phyloP scores from a whole-genome alignment of 2,797 vertebrate species.

The Clamator glandarius region DNA sequence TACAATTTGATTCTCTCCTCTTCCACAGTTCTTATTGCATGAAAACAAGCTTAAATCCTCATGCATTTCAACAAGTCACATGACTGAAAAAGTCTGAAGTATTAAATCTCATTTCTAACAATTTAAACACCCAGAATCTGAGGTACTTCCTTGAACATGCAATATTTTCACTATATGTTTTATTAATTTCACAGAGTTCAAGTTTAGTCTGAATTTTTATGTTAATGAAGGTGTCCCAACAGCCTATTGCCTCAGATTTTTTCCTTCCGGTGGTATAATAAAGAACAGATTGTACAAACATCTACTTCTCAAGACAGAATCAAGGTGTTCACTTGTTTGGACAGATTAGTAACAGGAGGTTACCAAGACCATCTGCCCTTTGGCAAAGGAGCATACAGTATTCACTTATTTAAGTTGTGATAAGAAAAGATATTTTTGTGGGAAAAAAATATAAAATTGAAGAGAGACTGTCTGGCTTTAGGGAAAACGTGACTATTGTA shows the following conservation, averaged over 20 bases:
- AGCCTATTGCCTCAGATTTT: background rate
- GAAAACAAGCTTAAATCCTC: background rate
- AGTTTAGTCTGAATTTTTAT: background rate
- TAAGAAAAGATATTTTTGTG: background rate
- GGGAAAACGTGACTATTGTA: background rate
- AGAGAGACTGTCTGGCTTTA: background rate
- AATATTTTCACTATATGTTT: background rate
- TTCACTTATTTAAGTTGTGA: background rate
- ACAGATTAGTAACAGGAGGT: background rate
- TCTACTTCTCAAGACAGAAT: background rate
- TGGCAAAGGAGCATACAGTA: rapidly evolving
- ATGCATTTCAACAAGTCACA: background rate
- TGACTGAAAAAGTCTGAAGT: background rate
- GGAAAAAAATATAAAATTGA: background rate
- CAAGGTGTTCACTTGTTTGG: background rate
- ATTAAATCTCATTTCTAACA: background rate
- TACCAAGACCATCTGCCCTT: background rate
- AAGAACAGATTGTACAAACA: background rate
- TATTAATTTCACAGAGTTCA: background rate
- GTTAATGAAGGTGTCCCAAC: background rate
- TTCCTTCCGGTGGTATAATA: background rate
- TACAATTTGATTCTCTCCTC: background rate
- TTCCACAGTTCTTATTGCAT: background rate
- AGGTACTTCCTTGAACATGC: background rate
- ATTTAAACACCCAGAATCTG: background rate